These are phyloP conservation scores for Octopus bimaculoides DNA, from an alignment of 1,140 invertebrate genomes.

Conservation along the genomic window DNA sequence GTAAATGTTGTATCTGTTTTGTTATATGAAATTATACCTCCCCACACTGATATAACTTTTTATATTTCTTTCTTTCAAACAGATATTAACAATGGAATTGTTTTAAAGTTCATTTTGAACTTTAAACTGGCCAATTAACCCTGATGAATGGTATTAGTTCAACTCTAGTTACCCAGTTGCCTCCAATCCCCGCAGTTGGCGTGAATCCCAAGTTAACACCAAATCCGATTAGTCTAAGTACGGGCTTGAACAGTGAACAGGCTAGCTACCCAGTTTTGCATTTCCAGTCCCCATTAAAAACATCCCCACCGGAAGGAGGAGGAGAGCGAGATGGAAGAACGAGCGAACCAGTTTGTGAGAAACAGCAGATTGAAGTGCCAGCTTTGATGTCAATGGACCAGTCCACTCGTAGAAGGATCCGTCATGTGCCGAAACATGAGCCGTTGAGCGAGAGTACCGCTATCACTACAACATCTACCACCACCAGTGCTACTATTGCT, in stretches of 20 bases:
- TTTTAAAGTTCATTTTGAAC: not conserved
- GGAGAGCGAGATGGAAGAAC: not conserved
- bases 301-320: not conserved
- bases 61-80: too few relatives aligned
- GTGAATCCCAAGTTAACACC: not conserved
- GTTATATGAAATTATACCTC: too few relatives aligned
- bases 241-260: not conserved
- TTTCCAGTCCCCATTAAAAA: conserved; percentile 1
- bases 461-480: too few relatives aligned
- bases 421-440: not conserved
- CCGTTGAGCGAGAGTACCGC: too few relatives aligned
- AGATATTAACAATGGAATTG: not conserved
- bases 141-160: conserved; percentile 6
- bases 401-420: conserved; percentile 1
- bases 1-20: too few relatives aligned
- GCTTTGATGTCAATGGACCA: not conserved
- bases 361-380: not conserved
- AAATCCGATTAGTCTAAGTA: not conserved
- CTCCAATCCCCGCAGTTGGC: not conserved
- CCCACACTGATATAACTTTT: too few relatives aligned
- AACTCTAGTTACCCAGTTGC: conserved; percentile 6
- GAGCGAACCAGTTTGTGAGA: not conserved
- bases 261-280: not conserved
- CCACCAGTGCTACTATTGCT: too few relatives aligned
- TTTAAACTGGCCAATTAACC: not conserved